A percentile compares a stretch with the other conserved stretches of the same genome.
Conservation (phyloP, 1,140 invertebrate species). For the Procambarus clarkii region DNA sequence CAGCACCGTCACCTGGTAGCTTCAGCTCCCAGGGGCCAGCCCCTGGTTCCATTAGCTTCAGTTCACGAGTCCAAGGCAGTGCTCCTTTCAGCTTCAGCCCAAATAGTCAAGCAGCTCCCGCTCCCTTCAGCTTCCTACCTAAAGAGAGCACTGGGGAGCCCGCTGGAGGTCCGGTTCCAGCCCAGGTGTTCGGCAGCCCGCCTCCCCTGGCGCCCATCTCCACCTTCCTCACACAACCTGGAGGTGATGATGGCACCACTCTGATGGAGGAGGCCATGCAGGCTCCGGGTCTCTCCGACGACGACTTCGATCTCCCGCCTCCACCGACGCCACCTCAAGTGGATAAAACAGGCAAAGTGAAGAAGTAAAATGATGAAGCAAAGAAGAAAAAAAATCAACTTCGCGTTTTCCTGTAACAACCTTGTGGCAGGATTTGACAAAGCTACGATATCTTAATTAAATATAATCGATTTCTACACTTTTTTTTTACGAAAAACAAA, state of each 20-base stretch:
- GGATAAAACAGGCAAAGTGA: neutral
- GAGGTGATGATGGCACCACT: neutral
- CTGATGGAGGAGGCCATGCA: slow-evolving; percentile 20
- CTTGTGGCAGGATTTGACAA: no score
- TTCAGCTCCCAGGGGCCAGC: neutral
- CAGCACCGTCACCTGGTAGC: neutral
- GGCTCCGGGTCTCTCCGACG: neutral
- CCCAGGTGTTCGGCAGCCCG: neutral
- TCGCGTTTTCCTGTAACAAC: no score
- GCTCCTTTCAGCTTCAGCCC: neutral
- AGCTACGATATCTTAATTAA: neutral
- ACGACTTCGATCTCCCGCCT: neutral
- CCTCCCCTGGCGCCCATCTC: slow-evolving; percentile 29
- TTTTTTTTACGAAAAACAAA: neutral
- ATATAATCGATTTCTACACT: neutral
- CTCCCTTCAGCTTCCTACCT: neutral
- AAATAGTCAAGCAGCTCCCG: neutral
- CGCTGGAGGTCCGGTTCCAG: neutral
- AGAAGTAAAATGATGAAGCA: neutral
- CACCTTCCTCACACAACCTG: slow-evolving; percentile 18
- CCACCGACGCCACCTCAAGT: neutral
- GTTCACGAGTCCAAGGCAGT: no score
- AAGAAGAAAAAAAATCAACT: neutral
- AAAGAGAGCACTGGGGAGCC: neutral
- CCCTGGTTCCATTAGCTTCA: neutral